Evolutionary conservation across 2,113 vertebrate genomes (phyloP).

Genomic region (Eptesicus fuscus): DNA sequence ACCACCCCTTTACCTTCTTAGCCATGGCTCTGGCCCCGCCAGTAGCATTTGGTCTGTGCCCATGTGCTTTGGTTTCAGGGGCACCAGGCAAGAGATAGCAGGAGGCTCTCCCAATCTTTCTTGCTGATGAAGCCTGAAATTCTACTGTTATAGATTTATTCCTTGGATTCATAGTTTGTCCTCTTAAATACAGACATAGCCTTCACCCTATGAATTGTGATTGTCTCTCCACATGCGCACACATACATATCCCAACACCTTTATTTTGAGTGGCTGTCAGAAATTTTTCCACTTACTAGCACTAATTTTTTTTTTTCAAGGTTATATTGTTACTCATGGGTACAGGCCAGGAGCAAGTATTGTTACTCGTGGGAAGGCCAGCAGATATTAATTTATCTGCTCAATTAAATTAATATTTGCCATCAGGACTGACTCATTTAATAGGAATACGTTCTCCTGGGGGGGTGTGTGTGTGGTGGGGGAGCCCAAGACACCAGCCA

Average conservation of each 20-base stretch:
- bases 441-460: background rate
- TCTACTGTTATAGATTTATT: background rate
- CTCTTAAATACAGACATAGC: background rate
- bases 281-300: background rate
- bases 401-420: background rate
- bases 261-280: background rate
- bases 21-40: background rate
- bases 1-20: background rate
- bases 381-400: background rate
- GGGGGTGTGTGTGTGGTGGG: too few species aligned
- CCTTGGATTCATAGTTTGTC: background rate
- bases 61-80: background rate
- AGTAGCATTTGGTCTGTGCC: too few species aligned
- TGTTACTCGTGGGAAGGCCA: too few species aligned
- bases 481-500: background rate
- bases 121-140: background rate
- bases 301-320: background rate
- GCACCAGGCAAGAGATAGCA: background rate
- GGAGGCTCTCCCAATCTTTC: background rate
- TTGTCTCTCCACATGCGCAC: background rate
- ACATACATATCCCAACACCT: background rate
- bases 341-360: too few species aligned
- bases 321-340: background rate
- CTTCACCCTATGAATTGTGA: background rate
- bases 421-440: background rate